Evolutionary conservation across 2,797 vertebrate species (phyloP).

Genomic region (Novumbra hubbsi): DNA sequence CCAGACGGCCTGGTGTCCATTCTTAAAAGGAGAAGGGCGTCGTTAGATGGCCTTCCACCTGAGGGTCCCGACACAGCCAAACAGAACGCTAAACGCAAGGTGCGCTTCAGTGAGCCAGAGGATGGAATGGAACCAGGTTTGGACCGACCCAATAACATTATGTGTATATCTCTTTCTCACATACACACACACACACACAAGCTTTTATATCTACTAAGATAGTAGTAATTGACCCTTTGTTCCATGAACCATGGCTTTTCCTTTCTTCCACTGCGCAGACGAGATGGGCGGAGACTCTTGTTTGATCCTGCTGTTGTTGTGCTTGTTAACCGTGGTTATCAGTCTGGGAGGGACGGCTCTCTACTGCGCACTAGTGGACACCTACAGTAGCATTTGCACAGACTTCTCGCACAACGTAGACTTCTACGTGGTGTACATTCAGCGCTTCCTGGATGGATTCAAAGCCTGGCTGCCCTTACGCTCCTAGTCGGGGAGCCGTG

Average conservation of each 20-base stretch:
- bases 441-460: conserved; percentile 77
- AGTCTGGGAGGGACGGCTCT: conserved; percentile 91
- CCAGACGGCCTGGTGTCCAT: conserved; percentile 92
- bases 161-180: neutral
- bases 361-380: conserved; percentile 88
- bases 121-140: conserved; percentile 86
- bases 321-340: conserved; percentile 89
- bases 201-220: neutral
- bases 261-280: conserved; percentile 70
- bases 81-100: conserved; percentile 82
- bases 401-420: conserved; percentile 90
- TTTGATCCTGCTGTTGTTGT: conserved; percentile 87
- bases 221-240: neutral
- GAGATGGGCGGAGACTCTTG: conserved; percentile 88
- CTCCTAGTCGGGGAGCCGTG: conserved; percentile 65
- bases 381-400: conserved; percentile 86
- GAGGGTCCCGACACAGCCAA: conserved; percentile 55
- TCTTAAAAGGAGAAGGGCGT: conserved; percentile 83
- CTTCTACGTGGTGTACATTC: conserved; percentile 82
- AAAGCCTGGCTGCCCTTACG: conserved; percentile 78
- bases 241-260: neutral
- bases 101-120: conserved; percentile 89
- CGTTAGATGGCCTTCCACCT: conserved; percentile 73
- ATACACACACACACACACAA: neutral
- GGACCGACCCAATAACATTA: neutral